Conservation (phyloP, 1,140 invertebrate species). For the Macrobrachium nipponense region DNA sequence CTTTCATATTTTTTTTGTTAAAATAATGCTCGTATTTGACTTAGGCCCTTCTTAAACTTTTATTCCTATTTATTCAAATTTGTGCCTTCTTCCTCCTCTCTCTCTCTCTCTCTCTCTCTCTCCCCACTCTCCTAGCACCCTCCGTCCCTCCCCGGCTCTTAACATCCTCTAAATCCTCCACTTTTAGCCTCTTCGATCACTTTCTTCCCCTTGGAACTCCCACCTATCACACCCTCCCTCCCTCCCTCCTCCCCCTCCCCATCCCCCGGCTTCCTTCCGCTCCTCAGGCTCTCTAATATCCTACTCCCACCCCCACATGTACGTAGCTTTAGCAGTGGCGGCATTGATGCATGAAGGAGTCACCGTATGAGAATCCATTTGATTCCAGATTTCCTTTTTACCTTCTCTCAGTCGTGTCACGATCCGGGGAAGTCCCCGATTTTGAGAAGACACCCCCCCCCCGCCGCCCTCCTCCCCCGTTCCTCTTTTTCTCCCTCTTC, state of each 20-base stretch:
- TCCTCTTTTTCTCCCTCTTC: not conserved
- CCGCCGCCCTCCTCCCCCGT: not conserved
- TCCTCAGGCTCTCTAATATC: not conserved
- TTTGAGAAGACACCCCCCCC: not conserved
- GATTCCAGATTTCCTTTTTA: constrained; percentile 46
- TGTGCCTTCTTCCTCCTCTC: not conserved
- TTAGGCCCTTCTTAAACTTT: too few relatives aligned
- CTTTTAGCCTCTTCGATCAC: not conserved
- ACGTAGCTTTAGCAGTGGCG: not conserved
- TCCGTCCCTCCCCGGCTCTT: not conserved
- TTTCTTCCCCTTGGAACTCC: too few relatives aligned
- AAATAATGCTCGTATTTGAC: too few relatives aligned
- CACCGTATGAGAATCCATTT: constrained; percentile 36
- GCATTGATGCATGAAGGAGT: constrained; percentile 42
- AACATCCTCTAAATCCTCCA: not conserved
- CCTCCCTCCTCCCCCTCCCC: not conserved
- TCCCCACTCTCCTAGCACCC: not conserved
- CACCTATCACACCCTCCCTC: not conserved
- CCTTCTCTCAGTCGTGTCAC: constrained; percentile 52
- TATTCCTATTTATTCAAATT: too few relatives aligned
- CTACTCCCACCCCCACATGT: not conserved
- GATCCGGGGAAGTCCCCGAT: not conserved
- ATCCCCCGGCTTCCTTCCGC: not conserved
- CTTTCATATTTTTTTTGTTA: too few relatives aligned
- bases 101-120: not conserved